A percentile compares a stretch with the other conserved stretches of the same genome.
Conservation (phyloP, 1,140 invertebrate genomes). For the Drosophila repletoides region DNA sequence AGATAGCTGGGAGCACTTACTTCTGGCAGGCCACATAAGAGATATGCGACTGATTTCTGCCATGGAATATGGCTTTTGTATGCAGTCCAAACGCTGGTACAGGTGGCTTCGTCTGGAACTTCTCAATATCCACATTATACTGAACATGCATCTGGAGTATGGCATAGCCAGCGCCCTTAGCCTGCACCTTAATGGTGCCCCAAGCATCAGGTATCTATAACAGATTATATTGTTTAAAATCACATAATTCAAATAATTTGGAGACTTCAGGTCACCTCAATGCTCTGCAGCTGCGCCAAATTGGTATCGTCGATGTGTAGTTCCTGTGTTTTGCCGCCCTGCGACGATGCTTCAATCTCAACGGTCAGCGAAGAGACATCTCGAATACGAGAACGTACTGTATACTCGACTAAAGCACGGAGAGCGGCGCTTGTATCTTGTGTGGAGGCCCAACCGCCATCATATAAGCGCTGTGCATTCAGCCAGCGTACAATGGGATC, state of each 20-base stretch:
- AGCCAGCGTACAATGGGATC: constrained; percentile 96
- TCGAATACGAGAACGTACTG: constrained; percentile 90
- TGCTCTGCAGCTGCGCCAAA: constrained; percentile 88
- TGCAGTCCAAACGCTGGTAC: constrained; percentile 89
- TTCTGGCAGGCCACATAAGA: constrained; percentile 91
- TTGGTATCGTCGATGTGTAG: constrained; percentile 90
- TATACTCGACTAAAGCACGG: constrained; percentile 95
- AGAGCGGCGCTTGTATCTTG: constrained; percentile 93
- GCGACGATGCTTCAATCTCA: constrained; percentile 92
- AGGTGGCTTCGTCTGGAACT: constrained; percentile 93
- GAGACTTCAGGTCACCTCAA: constrained; percentile 85
- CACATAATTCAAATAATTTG: background rate
- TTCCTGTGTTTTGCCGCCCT: constrained; percentile 86
- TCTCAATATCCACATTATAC: constrained; percentile 95
- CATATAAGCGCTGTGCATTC: constrained; percentile 94
- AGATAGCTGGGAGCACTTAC: constrained; percentile 81
- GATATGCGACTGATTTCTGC: constrained; percentile 97
- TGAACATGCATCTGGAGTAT: constrained; percentile 96
- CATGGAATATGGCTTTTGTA: constrained; percentile 89
- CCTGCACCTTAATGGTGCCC: constrained; percentile 95
- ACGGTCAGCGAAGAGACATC: constrained; percentile 94
- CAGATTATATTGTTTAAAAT: too few relatives aligned
- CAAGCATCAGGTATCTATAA: constrained; percentile 93
- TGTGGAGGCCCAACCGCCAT: constrained; percentile 97
- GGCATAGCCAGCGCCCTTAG: constrained; percentile 94